Percentiles rank a stretch among this genome's conserved stretches.
Evolutionary conservation across 2,888 invertebrate genomes (phyloP).

Genomic region (Chrysomela aeneicollis): DNA sequence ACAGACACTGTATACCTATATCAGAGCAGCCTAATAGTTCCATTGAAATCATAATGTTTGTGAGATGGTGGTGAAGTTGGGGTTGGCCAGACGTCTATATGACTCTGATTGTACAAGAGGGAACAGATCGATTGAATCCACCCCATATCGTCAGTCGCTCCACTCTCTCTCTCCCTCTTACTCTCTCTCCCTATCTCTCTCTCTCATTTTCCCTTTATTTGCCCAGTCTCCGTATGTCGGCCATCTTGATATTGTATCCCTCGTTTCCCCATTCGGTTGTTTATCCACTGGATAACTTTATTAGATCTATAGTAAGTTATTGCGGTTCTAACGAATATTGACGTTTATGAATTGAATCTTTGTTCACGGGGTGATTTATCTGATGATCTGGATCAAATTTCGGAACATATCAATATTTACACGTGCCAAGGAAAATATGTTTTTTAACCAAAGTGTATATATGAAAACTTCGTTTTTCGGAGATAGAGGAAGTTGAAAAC

Average conservation of each 20-base stretch:
- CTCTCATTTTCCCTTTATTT: constrained; percentile 28
- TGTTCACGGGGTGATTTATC: background rate
- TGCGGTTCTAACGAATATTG: constrained; percentile 20
- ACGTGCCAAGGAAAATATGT: too few species aligned
- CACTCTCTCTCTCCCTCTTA: constrained; percentile 41
- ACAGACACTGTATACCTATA: too few species aligned
- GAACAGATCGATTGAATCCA: constrained; percentile 56
- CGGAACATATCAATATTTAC: too few species aligned
- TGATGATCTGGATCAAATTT: too few species aligned
- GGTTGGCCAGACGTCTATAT: constrained; percentile 59
- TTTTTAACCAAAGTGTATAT: too few species aligned
- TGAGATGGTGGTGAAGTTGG: constrained; percentile 48
- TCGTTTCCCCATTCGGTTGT: constrained; percentile 33
- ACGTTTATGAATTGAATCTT: background rate
- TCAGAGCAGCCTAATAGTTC: constrained; percentile 30
- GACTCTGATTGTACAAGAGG: constrained; percentile 55
- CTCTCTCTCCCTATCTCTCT: too few species aligned
- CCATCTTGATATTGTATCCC: constrained; percentile 53
- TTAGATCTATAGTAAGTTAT: constrained; percentile 25
- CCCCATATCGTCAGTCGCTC: constrained; percentile 38
- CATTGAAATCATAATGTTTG: constrained; percentile 48
- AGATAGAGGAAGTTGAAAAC: too few species aligned
- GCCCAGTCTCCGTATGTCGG: constrained; percentile 45
- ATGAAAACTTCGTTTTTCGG: too few species aligned
- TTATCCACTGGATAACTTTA: constrained; percentile 37